A percentile compares a stretch with the other conserved stretches of the same genome.
phyloP scores from a whole-genome alignment of 2,113 vertebrate species.

The Pimephales promelas region DNA sequence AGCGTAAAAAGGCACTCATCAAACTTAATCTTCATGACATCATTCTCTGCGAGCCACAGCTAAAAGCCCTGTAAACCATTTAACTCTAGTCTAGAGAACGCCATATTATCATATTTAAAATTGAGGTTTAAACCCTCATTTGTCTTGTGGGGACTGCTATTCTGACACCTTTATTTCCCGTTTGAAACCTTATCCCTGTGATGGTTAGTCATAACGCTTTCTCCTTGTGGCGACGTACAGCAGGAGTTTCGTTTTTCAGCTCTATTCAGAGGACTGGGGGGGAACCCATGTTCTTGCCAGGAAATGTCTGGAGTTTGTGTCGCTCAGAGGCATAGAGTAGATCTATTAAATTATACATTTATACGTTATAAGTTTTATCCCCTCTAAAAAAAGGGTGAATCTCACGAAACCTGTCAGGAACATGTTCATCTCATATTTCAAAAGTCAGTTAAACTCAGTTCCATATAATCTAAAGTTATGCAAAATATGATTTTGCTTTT shows the following conservation, averaged over 20 bases:
- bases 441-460: not conserved
- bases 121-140: too few species aligned
- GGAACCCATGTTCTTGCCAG: not conserved
- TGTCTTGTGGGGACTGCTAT: not conserved
- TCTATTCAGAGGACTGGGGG: slow-evolving; percentile 7
- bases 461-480: not conserved
- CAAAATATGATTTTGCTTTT: not conserved
- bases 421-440: not conserved
- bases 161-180: not conserved
- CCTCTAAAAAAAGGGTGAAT: not conserved
- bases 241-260: slow-evolving; percentile 22
- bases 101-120: not conserved
- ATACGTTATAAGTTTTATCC: not conserved
- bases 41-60: not conserved
- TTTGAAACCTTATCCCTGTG: slow-evolving; percentile 17
- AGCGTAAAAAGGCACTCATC: not conserved
- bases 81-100: not conserved
- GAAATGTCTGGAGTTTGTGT: not conserved
- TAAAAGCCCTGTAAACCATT: not conserved
- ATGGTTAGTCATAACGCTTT: slow-evolving; percentile 24
- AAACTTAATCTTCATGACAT: slow-evolving; percentile 8
- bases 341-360: not conserved
- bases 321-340: not conserved
- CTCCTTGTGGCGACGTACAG: not conserved
- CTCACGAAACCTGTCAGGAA: not conserved